Conservation (phyloP, 2,888 invertebrate genomes). For the Pteria penguin region DNA sequence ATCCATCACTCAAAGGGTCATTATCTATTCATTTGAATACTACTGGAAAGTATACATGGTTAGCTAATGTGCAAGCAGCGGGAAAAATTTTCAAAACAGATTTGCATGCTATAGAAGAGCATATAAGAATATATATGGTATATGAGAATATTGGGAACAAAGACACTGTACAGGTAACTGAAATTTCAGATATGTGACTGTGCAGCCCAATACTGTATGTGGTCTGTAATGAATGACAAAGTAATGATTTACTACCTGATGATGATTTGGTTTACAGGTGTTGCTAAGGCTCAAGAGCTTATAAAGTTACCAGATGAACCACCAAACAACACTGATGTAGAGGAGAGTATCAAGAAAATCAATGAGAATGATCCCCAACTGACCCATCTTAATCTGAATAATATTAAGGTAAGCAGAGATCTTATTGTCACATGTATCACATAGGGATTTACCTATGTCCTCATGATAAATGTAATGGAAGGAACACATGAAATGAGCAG, state of each 20-base stretch:
- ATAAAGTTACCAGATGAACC: constrained; percentile 96
- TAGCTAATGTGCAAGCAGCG: too few relatives aligned
- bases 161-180: background rate
- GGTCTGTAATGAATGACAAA: background rate
- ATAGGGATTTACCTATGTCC: too few relatives aligned
- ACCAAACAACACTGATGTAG: constrained; percentile 97
- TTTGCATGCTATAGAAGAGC: too few relatives aligned
- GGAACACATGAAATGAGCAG: too few relatives aligned
- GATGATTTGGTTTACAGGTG: constrained; percentile 83
- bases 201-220: background rate
- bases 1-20: too few relatives aligned
- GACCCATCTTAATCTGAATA: constrained; percentile 97
- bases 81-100: too few relatives aligned
- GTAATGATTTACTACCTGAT: too few relatives aligned
- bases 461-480: too few relatives aligned
- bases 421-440: too few relatives aligned
- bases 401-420: constrained; percentile 99
- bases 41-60: too few relatives aligned
- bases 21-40: too few relatives aligned
- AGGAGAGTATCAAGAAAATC: constrained; percentile 93
- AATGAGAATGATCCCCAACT: constrained; percentile 85
- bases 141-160: background rate
- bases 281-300: constrained; percentile 94
- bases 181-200: background rate
- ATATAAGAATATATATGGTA: background rate